Evolutionary conservation across 2,888 invertebrate genomes (phyloP).

Genomic region (Nemapogon koenigi): DNA sequence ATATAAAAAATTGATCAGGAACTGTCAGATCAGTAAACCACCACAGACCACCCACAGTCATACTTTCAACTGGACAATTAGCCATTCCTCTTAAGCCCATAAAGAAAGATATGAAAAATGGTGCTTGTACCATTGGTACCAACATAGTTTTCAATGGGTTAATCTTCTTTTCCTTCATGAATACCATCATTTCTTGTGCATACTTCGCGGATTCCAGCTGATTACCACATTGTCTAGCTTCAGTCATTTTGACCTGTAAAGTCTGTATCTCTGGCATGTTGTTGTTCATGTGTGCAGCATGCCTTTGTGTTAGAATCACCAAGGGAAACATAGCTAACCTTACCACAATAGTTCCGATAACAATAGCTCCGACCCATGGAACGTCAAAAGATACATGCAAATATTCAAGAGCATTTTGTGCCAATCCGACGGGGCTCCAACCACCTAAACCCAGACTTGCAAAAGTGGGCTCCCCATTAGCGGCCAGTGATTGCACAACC

Average conservation of each 20-base stretch:
- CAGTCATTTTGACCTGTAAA: slow-evolving; percentile 83
- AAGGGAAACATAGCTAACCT: slow-evolving; percentile 84
- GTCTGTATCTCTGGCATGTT: slow-evolving; percentile 85
- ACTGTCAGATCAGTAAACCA: slow-evolving; percentile 95
- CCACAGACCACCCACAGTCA: slow-evolving; percentile 84
- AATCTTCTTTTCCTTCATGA: slow-evolving; percentile 82
- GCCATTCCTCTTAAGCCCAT: slow-evolving; percentile 88
- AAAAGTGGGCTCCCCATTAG: slow-evolving; percentile 78
- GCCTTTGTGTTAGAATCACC: slow-evolving; percentile 81
- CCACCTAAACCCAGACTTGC: slow-evolving; percentile 84
- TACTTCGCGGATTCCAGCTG: slow-evolving; percentile 76
- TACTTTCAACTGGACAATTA: slow-evolving; percentile 87
- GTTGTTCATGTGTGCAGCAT: slow-evolving; percentile 82
- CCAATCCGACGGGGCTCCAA: slow-evolving; percentile 81
- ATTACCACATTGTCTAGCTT: slow-evolving; percentile 86
- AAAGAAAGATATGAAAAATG: slow-evolving; percentile 92
- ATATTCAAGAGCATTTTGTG: slow-evolving; percentile 82
- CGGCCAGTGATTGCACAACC: slow-evolving; percentile 42
- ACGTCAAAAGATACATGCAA: slow-evolving; percentile 81
- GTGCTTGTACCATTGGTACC: slow-evolving; percentile 82
- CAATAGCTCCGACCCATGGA: slow-evolving; percentile 94
- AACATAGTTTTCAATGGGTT: slow-evolving; percentile 82
- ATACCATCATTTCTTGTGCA: slow-evolving; percentile 78
- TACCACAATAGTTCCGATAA: slow-evolving; percentile 79
- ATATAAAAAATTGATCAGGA: slow-evolving; percentile 85